Percentiles rank a stretch among this genome's conserved stretches.
These are phyloP conservation scores for Fistularia commersonii DNA, from an alignment of 2,797 vertebrate species.

Conservation along the genomic window DNA sequence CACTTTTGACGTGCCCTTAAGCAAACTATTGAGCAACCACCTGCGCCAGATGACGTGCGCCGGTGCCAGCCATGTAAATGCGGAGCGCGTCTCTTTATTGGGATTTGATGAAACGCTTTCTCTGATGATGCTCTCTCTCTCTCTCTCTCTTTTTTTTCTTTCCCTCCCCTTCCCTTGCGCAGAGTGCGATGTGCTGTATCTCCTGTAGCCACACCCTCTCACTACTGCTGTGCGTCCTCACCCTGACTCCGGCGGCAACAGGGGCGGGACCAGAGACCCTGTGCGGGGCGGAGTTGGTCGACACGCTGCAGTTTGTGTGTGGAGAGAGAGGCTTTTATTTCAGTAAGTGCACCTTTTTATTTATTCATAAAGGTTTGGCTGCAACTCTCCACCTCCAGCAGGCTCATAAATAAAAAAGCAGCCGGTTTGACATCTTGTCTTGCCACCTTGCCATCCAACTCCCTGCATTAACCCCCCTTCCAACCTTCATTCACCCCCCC, in stretches of 20 bases:
- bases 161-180: slow-evolving; percentile 48
- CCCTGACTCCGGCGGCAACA: slow-evolving; percentile 86
- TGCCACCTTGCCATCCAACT: slow-evolving; percentile 54
- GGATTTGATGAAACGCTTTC: not conserved
- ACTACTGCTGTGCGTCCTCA: slow-evolving; percentile 93
- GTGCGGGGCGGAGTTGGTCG: slow-evolving; percentile 97
- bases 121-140: slow-evolving; percentile 34
- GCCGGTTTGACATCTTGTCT: slow-evolving; percentile 63
- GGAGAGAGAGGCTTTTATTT: slow-evolving; percentile 99
- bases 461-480: slow-evolving; percentile 32
- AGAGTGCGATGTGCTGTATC: slow-evolving; percentile 90
- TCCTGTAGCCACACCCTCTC: slow-evolving; percentile 90
- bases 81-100: no score
- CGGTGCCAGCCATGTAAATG: no score
- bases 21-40: slow-evolving; percentile 12
- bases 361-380: slow-evolving; percentile 80
- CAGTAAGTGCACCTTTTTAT: slow-evolving; percentile 93
- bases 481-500: slow-evolving; percentile 30
- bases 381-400: slow-evolving; percentile 64
- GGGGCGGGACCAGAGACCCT: slow-evolving; percentile 90
- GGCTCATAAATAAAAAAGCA: slow-evolving; percentile 79
- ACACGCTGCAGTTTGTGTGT: slow-evolving; percentile 98
- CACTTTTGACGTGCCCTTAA: slow-evolving; percentile 10
- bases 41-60: slow-evolving; percentile 1
- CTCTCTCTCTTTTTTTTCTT: slow-evolving; percentile 11